Base-by-base conservation (phyloP, 2,113 vertebrate genomes). In the Hemicordylus capensis region DNA sequence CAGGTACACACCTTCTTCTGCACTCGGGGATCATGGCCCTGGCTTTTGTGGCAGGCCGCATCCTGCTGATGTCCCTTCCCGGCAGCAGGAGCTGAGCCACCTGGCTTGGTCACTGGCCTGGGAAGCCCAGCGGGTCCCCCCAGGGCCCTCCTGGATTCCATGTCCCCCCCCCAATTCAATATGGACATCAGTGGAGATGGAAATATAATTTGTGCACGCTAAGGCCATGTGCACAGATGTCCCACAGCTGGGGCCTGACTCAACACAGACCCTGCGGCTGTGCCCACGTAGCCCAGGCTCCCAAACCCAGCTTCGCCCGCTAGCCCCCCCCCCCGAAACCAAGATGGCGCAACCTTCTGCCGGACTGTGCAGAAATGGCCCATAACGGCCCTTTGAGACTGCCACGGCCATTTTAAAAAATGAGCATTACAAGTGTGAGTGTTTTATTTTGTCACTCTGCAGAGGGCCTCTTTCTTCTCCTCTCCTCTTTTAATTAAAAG, bases 401-500 rank as follows among this genome's bases (percentile, higher is more conserved):
- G 46, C 51, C 8, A 28, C 1, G 39, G 14, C 6, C 15, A 42
- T n/a, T 54, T 76, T 54, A 44, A 1, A 37, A 58, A 63, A 69
- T 82, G 1, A 4, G 48, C 20, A 2, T 22, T 74, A 83, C 85
- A 54, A 72, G 83, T 84, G 84, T 80, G 79, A 42, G 67, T 69
- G 15, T 69, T 87, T 89, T 46, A 39, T 93, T 92, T 81, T 77
- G 78, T 85, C 85, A 72, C 34, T 42, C 89, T 70, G 20, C 87
- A 91, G 87, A 67, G 91, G n/a, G n/a, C n/a, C n/a, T 77, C 92
- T 93, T 80, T 91, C 93, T 89, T 66, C 14, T 66, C n/a, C n/a
- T n/a, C n/a, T n/a, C 34, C 56, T 78, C 22, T 12, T 39, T 44
- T 63, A 4, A 14, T 26, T 17, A 22, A n/a, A 59, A 64, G 12